Evolutionary conservation across 2,113 vertebrate genomes (phyloP).

Genomic region (Cyanoramphus novaezelandiae): DNA sequence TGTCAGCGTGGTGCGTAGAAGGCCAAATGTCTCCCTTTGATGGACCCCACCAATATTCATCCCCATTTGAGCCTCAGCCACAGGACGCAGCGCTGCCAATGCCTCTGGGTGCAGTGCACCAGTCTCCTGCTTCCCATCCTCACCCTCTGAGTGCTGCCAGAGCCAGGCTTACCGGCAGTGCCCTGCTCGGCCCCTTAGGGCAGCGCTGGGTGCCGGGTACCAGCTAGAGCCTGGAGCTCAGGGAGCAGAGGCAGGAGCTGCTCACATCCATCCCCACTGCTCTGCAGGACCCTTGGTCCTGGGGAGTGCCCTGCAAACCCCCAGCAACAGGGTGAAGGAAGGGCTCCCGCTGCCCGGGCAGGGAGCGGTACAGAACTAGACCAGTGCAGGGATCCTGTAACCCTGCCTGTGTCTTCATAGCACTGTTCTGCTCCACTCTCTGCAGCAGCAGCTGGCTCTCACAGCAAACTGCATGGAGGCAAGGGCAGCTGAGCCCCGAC

Average conservation of each 20-base stretch:
- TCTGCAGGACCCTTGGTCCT: not conserved
- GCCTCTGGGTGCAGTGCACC: not conserved
- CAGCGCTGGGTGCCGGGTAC: not conserved
- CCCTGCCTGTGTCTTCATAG: not conserved
- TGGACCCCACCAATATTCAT: not conserved
- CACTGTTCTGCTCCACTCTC: not conserved
- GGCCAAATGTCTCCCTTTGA: not conserved
- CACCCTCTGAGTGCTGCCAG: fast-evolving
- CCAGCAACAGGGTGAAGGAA: not conserved
- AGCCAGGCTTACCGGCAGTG: fast-evolving
- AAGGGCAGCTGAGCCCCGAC: not conserved
- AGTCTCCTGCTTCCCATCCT: not conserved
- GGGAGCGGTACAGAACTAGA: not conserved
- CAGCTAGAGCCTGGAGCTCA: not conserved
- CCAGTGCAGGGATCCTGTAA: fast-evolving
- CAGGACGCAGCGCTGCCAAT: not conserved
- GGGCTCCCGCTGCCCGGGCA: not conserved
- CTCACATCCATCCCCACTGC: not conserved
- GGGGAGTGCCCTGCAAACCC: not conserved
- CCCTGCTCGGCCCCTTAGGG: not conserved
- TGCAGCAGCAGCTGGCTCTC: not conserved
- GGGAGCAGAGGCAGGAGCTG: not conserved
- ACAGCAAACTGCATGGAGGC: not conserved
- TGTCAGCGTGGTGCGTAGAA: fast-evolving
- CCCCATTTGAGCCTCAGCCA: not conserved